Percentiles rank a stretch among this genome's conserved stretches.
phyloP scores from a whole-genome alignment of 2,797 vertebrate genomes.

The Sphaeramia orbicularis region DNA sequence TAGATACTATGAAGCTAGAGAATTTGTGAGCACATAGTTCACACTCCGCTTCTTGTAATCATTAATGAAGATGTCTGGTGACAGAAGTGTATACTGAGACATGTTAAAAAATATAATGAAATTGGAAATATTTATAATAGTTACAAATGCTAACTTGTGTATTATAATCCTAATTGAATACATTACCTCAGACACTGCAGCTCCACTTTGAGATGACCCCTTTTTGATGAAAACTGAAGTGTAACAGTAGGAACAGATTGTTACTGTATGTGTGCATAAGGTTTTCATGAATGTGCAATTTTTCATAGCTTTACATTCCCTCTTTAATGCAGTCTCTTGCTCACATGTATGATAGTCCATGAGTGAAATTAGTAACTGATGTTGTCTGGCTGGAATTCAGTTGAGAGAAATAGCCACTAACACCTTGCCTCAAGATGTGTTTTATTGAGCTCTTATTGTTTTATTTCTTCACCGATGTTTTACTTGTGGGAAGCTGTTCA shows the following conservation, averaged over 20 bases:
- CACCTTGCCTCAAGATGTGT: not conserved
- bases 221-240: too few relatives aligned
- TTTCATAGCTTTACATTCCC: not conserved
- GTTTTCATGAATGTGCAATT: not conserved
- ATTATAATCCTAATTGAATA: too few relatives aligned
- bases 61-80: too few relatives aligned
- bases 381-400: not conserved
- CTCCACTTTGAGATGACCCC: not conserved
- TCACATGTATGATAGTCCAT: not conserved
- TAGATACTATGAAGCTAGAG: too few relatives aligned
- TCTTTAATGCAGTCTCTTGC: not conserved
- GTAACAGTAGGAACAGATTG: too few relatives aligned
- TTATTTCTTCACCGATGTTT: conserved; percentile 7
- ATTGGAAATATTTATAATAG: too few relatives aligned
- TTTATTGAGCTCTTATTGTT: not conserved
- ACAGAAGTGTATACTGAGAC: too few relatives aligned
- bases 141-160: too few relatives aligned
- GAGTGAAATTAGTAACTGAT: not conserved
- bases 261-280: not conserved
- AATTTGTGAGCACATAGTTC: too few relatives aligned
- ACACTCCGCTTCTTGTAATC: too few relatives aligned
- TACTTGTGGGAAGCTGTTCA: not conserved
- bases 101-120: too few relatives aligned
- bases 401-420: not conserved
- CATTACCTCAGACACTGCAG: not conserved